Conservation (phyloP, 2,888 invertebrate genomes). For the Creontiades dilutus region DNA sequence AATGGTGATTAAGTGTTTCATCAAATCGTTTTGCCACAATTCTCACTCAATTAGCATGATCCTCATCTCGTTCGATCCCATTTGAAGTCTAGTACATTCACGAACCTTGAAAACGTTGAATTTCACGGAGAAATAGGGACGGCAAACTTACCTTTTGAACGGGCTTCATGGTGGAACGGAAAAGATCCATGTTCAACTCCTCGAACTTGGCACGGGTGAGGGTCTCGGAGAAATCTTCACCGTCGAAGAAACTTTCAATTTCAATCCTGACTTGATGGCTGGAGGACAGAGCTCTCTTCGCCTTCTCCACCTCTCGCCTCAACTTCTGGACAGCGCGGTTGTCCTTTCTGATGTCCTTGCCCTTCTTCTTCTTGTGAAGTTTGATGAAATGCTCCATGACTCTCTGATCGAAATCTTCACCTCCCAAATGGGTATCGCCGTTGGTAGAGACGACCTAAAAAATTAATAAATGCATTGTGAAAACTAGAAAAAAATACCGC, state of each 20-base stretch:
- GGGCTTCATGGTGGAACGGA: slow-evolving; percentile 95
- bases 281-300: slow-evolving; percentile 96
- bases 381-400: slow-evolving; percentile 99
- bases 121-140: neutral
- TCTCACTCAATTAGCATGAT: too few relatives aligned
- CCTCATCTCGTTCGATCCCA: too few relatives aligned
- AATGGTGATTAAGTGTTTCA: too few relatives aligned
- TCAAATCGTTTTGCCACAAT: too few relatives aligned
- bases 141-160: slow-evolving; percentile 86
- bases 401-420: slow-evolving; percentile 99
- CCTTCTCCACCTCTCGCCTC: slow-evolving; percentile 98
- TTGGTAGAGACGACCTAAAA: slow-evolving; percentile 96
- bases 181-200: slow-evolving; percentile 96
- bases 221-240: slow-evolving; percentile 98
- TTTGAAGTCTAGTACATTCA: too few relatives aligned
- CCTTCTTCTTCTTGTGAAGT: slow-evolving; percentile 98
- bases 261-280: slow-evolving; percentile 98
- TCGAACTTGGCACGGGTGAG: slow-evolving; percentile 99
- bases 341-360: slow-evolving; percentile 96
- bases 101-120: too few relatives aligned
- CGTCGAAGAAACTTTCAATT: slow-evolving; percentile 98
- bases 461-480: slow-evolving; percentile 79
- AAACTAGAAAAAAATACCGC: too few relatives aligned
- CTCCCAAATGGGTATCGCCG: slow-evolving; percentile 98
- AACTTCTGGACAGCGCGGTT: slow-evolving; percentile 97